These are phyloP conservation scores for Adrianichthys oophorus DNA, from an alignment of 2,797 vertebrate genomes.

Conservation along the genomic window DNA sequence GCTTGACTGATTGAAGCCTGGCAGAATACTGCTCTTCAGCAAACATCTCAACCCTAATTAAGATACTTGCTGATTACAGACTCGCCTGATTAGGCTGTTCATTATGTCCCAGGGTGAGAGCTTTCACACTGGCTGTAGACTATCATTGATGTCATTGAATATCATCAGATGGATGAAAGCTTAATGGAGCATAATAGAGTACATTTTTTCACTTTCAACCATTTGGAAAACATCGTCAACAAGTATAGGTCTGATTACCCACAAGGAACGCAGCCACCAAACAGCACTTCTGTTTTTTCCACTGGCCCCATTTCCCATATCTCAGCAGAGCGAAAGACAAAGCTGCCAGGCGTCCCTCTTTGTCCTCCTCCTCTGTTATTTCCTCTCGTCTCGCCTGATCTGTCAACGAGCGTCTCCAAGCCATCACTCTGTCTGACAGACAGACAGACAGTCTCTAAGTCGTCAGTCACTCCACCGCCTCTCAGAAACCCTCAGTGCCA, in stretches of 20 bases:
- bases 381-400: slow-evolving; percentile 60
- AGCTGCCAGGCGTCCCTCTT: slow-evolving; percentile 56
- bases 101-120: slow-evolving; percentile 48
- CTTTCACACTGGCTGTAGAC: slow-evolving; percentile 33
- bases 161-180: slow-evolving; percentile 22
- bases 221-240: slow-evolving; percentile 37
- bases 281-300: not conserved
- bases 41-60: slow-evolving; percentile 47
- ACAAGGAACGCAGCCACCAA: slow-evolving; percentile 7
- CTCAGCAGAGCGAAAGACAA: slow-evolving; percentile 47
- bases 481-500: slow-evolving; percentile 49
- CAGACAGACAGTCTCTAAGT: slow-evolving; percentile 61
- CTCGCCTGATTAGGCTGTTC: slow-evolving; percentile 48
- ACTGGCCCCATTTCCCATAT: slow-evolving; percentile 30
- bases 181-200: slow-evolving; percentile 53
- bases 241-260: slow-evolving; percentile 20
- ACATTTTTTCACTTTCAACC: slow-evolving; percentile 31
- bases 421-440: slow-evolving; percentile 70
- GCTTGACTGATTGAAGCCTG: slow-evolving; percentile 31
- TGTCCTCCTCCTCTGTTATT: slow-evolving; percentile 39
- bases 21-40: slow-evolving; percentile 25
- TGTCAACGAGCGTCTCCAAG: slow-evolving; percentile 67
- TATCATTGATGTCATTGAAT: slow-evolving; percentile 30
- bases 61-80: slow-evolving; percentile 55
- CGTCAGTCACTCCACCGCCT: slow-evolving; percentile 67